Percentiles rank a stretch among this genome's conserved stretches.
These are phyloP conservation scores for Lithophane semibrunnea DNA, from an alignment of 2,888 invertebrate species.

Conservation along the genomic window DNA sequence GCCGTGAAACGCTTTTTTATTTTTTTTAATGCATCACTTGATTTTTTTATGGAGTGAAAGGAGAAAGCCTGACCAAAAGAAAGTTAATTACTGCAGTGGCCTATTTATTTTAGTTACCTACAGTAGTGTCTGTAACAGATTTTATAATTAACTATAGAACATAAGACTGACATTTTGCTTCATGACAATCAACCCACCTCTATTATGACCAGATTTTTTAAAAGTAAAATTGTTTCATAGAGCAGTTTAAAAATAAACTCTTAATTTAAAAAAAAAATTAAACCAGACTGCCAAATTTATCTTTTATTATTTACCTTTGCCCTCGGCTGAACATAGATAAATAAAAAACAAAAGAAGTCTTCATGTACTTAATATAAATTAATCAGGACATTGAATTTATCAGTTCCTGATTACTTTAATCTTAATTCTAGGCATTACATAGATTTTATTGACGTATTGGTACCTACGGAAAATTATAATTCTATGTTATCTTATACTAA, in stretches of 20 bases:
- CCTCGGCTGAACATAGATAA: not conserved
- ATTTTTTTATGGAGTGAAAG: constrained; percentile 43
- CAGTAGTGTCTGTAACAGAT: not conserved
- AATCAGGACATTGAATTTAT: constrained; percentile 15
- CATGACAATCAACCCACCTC: too few relatives aligned
- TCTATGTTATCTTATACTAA: constrained; percentile 23
- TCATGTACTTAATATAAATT: not conserved
- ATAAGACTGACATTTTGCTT: not conserved
- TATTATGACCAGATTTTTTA: not conserved
- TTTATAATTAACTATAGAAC: not conserved
- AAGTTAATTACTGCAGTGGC: constrained; percentile 15
- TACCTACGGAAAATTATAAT: not conserved
- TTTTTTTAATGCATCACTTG: not conserved
- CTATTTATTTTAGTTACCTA: constrained; percentile 11
- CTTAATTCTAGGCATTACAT: constrained; percentile 17
- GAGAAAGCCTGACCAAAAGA: constrained; percentile 38
- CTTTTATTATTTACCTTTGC: too few relatives aligned
- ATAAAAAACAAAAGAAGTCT: constrained; percentile 9
- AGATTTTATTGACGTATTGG: not conserved
- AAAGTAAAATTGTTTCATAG: too few relatives aligned
- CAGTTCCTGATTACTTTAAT: constrained; percentile 34
- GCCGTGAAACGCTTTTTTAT: not conserved
- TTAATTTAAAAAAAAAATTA: too few relatives aligned
- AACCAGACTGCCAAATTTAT: too few relatives aligned
- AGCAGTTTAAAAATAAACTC: not conserved